Base-by-base conservation (phyloP, 1,140 invertebrate genomes). In the Neomicropteryx cornuta region DNA sequence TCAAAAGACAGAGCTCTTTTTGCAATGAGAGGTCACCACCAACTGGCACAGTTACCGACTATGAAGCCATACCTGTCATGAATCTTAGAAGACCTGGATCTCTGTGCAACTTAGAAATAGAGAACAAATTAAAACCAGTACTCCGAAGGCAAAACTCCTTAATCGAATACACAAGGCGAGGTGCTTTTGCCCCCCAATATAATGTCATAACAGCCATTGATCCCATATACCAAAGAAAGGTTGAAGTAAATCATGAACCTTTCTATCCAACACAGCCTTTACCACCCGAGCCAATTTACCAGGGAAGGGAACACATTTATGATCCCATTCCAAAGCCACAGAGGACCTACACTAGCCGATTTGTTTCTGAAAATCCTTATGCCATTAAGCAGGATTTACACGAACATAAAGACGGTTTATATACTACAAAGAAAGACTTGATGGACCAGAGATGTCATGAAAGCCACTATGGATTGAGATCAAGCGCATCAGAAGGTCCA, bases 121-220 rank as follows among this genome's bases (percentile, higher is more conserved):
- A 67, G 58, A 62, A 62, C 16, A 67, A 66, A 65, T 58, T 66
- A 53, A 67, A 59, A 56, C 66, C 66, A 19, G 47, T 66, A 39
- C 47, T 69, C 33, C 58, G 64, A 46, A 61, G 66, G 58, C 66
- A 69, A 46, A 67, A 67, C 47, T 69, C 66, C 35, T 56, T 69
- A 2, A 66, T 69, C 49, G 66, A 69, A 45, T 69, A 69, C 49
- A 64, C 62, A 48, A 59, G 62, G 40, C 51, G 57, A 50, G 61
- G 56, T 18, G 55, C 59, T 41, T 66, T 62, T 42, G 55, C 52
- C 27, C 47, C 55, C 43, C 62, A 49, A 49, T 69, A 63, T 58
- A 69, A 69, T 52, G 60, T 69, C 60, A 67, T 69, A 48, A 67
- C 64, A 51, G 64, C 64, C 54, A 69, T 69, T 55, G 66, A 69